A percentile compares a stretch with the other conserved stretches of the same genome.
Evolutionary conservation across 2,797 vertebrate species (phyloP).

Genomic region (Podargus strigoides): DNA sequence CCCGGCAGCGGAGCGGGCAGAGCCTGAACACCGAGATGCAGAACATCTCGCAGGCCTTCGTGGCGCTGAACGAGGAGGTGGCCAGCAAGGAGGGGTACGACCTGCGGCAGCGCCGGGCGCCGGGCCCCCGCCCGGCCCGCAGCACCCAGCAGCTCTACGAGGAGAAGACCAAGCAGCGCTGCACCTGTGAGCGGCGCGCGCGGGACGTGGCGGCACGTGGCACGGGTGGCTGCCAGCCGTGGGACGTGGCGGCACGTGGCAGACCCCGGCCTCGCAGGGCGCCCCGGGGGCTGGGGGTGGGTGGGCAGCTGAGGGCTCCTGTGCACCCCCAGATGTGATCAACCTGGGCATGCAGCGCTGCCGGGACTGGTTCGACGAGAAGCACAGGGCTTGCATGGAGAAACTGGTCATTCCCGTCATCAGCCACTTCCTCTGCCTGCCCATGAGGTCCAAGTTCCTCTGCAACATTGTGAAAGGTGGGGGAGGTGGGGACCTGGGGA

Average conservation of each 20-base stretch:
- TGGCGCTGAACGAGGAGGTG: slow-evolving; percentile 78
- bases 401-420: slow-evolving; percentile 74
- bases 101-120: rapidly evolving
- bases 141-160: slow-evolving; percentile 81
- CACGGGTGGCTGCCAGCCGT: too few species aligned
- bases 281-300: not conserved
- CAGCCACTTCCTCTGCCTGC: slow-evolving; percentile 83
- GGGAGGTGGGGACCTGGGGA: not conserved
- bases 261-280: rapidly evolving
- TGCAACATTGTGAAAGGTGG: slow-evolving; percentile 80
- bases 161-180: slow-evolving; percentile 80
- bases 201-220: not conserved
- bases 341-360: slow-evolving; percentile 74
- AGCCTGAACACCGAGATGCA: slow-evolving; percentile 62
- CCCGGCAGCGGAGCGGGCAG: slow-evolving; percentile 64
- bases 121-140: rapidly evolving
- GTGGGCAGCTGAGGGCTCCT: not conserved
- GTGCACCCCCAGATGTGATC: slow-evolving; percentile 75
- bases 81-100: slow-evolving; percentile 68
- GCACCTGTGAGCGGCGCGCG: slow-evolving; percentile 71
- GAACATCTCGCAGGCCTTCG: slow-evolving; percentile 69
- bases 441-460: slow-evolving; percentile 86
- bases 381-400: slow-evolving; percentile 71
- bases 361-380: slow-evolving; percentile 76
- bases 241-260: not conserved